Percentiles rank a stretch among this genome's conserved stretches.
Conservation (phyloP, 2,888 invertebrate species). For the Drosophila putrida region DNA sequence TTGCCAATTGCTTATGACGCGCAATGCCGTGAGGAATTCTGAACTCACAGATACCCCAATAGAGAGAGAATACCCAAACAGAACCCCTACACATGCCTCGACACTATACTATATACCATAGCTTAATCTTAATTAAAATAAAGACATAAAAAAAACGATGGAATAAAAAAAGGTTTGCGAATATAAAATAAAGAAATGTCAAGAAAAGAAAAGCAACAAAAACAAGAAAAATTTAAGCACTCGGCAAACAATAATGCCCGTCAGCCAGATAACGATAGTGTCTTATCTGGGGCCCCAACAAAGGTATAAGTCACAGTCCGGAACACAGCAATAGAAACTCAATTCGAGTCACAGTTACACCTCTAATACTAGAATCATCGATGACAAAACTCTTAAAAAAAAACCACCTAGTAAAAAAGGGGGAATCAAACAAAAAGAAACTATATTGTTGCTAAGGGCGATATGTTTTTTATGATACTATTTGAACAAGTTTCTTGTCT, state of each 20-base stretch:
- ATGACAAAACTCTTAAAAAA: slow-evolving; percentile 36
- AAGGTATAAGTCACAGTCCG: slow-evolving; percentile 34
- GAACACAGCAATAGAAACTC: slow-evolving; percentile 41
- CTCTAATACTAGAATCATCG: slow-evolving; percentile 19
- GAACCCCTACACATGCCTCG: slow-evolving; percentile 18
- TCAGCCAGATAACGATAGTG: slow-evolving; percentile 66
- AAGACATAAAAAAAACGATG: slow-evolving; percentile 21
- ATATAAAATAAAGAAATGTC: slow-evolving; percentile 40
- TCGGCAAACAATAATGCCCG: slow-evolving; percentile 68
- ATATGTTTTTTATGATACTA: slow-evolving; percentile 3
- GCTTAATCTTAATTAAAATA: slow-evolving; percentile 63
- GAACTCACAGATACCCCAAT: slow-evolving; percentile 12
- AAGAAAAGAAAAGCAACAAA: slow-evolving; percentile 19
- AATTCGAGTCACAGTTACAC: slow-evolving; percentile 4
- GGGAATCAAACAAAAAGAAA: neutral
- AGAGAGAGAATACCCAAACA: slow-evolving; percentile 7
- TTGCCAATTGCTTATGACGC: slow-evolving; percentile 33
- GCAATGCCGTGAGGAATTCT: slow-evolving; percentile 24
- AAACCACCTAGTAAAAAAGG: neutral
- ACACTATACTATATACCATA: slow-evolving; percentile 41
- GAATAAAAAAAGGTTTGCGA: slow-evolving; percentile 59
- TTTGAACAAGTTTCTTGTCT: slow-evolving; percentile 1
- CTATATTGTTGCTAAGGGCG: slow-evolving; percentile 1
- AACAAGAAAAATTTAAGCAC: slow-evolving; percentile 55
- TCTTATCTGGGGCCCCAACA: slow-evolving; percentile 56